Conservation (phyloP, 2,113 vertebrate genomes). For the Chascanopsetta lugubris region DNA sequence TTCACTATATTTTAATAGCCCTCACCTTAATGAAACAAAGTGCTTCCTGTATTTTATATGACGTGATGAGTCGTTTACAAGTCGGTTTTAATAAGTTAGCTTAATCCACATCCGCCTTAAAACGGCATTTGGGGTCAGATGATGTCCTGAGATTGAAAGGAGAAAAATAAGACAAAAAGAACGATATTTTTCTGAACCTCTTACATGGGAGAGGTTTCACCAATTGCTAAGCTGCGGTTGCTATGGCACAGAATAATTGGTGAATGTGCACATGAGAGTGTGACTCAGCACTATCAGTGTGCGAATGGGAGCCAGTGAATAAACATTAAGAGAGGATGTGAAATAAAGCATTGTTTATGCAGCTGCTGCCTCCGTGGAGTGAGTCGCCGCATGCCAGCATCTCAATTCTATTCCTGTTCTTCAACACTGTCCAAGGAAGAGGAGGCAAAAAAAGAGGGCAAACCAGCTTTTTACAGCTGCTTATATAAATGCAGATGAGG, state of each 20-base stretch:
- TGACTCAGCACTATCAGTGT: slow-evolving; percentile 75
- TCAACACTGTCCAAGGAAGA: slow-evolving; percentile 66
- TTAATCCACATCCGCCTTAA: slow-evolving; percentile 38
- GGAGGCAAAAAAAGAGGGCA: slow-evolving; percentile 46
- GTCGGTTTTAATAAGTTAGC: slow-evolving; percentile 43
- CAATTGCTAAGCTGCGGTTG: slow-evolving; percentile 76
- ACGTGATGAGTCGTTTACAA: slow-evolving; percentile 39
- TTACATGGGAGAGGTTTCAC: slow-evolving; percentile 59
- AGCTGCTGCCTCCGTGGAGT: slow-evolving; percentile 66
- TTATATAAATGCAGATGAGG: slow-evolving; percentile 73
- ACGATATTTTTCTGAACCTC: slow-evolving; percentile 59
- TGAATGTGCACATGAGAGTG: slow-evolving; percentile 64
- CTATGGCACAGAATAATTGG: slow-evolving; percentile 77
- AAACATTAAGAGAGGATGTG: slow-evolving; percentile 71
- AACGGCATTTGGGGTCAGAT: slow-evolving; percentile 44
- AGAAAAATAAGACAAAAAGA: slow-evolving; percentile 48
- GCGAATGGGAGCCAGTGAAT: slow-evolving; percentile 68
- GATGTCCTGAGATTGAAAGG: slow-evolving; percentile 32
- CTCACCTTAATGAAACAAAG: slow-evolving; percentile 49
- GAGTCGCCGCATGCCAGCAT: slow-evolving; percentile 60
- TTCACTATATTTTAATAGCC: slow-evolving; percentile 49
- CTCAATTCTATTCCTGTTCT: slow-evolving; percentile 68
- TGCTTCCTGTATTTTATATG: slow-evolving; percentile 45
- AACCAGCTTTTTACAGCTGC: slow-evolving; percentile 64
- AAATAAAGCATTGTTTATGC: slow-evolving; percentile 78